Base-by-base conservation (phyloP, 2,113 vertebrate genomes). In the Climacteris rufus region DNA sequence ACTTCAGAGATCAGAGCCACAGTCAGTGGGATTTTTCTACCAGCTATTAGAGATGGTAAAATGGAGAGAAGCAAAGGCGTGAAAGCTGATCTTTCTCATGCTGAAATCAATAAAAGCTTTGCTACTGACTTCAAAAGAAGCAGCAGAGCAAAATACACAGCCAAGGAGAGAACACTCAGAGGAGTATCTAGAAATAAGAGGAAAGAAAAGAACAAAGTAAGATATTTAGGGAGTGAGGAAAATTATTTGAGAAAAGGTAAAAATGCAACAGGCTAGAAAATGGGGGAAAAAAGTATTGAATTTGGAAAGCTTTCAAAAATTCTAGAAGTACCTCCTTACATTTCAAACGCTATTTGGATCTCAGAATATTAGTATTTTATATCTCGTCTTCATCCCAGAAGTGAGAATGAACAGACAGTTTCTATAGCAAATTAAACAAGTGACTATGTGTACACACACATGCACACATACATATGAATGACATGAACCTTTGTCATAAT, bases 21-120 rank as follows among this genome's bases (percentile, higher is more conserved):
- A 90, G 95, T 82, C 93, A 92, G 93, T 83, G 59, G 83, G 80
- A 95, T 96, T 97, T 97, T 87, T 77, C 94, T 96, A 79, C 80
- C 54, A 94, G 83, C 86, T 96, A 95, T 94, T 93, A 97, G 23
- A 89, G 79, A 93, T 63, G 64, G 87, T 66, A 56, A 96, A 96
- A 89, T 28, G 9, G 56, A 81, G 30, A 91, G 81, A 93, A 49
- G 77, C 47, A 27, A 76, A 87, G 35, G 65, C 92, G 60, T 83
- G 69, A 93, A 94, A 93, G 53, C 47, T 86, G 61, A 66, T 94
- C 83, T 94, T 85, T 90, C 68, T 82, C 71, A 57, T 33, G 44
- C 63, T 87, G 85, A 94, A 96, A 93, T 95, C 94, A 95, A 92
- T 96, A 88, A 60, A 50, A 91, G 54, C 87, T 96, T 95, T 96